These are phyloP conservation scores for Sinohyriopsis cumingii DNA, from an alignment of 2,888 invertebrate genomes.

Conservation along the genomic window DNA sequence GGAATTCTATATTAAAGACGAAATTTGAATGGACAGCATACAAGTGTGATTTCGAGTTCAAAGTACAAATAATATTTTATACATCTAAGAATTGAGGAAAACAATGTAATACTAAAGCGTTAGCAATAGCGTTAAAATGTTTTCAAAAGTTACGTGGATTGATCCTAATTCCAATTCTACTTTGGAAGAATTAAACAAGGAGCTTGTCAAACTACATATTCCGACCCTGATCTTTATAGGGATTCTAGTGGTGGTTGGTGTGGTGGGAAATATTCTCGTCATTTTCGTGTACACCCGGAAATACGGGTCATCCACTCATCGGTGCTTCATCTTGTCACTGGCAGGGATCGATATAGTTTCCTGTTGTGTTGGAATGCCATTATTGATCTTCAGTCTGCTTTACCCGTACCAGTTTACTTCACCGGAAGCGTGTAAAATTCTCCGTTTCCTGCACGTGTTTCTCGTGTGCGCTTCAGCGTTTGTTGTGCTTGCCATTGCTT, in stretches of 20 bases:
- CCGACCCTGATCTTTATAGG: constrained; percentile 50
- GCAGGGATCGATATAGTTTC: constrained; percentile 52
- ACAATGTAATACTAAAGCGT: no score
- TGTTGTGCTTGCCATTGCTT: constrained; percentile 51
- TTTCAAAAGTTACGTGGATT: constrained; percentile 16
- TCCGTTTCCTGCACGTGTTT: constrained; percentile 46
- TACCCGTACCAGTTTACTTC: constrained; percentile 51
- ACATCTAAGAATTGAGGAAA: no score
- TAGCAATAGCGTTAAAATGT: no score
- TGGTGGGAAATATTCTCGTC: constrained; percentile 51
- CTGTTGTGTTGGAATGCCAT: constrained; percentile 49
- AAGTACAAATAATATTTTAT: no score
- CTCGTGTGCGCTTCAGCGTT: constrained; percentile 52
- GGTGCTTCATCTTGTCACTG: constrained; percentile 52
- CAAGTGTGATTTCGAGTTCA: no score
- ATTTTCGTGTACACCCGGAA: constrained; percentile 47
- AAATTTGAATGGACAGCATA: no score
- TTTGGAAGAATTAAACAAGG: constrained; percentile 41
- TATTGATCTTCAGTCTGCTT: constrained; percentile 51
- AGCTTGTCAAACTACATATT: constrained; percentile 41
- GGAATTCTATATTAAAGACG: no score
- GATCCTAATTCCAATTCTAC: constrained; percentile 26
- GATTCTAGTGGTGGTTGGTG: constrained; percentile 50
- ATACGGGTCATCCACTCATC: constrained; percentile 50
- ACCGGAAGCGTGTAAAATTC: constrained; percentile 44